Conservation (phyloP, 2,113 vertebrate species). For the Gyps fulvus region DNA sequence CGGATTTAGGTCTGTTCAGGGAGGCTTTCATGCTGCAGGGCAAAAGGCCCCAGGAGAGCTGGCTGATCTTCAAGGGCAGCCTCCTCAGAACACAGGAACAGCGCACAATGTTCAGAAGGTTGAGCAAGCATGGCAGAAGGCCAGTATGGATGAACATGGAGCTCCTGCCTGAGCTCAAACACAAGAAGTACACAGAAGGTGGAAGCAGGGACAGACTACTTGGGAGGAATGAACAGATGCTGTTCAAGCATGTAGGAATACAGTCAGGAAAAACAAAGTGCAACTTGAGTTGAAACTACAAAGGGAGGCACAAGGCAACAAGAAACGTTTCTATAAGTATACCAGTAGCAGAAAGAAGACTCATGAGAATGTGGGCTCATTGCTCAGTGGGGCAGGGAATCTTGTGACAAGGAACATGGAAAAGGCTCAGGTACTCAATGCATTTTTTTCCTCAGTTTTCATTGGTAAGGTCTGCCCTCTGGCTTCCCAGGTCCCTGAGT, state of each 20-base stretch:
- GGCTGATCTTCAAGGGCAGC: slow-evolving; percentile 52
- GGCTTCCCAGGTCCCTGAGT: not conserved
- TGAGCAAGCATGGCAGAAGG: slow-evolving; percentile 30
- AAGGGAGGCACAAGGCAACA: not conserved
- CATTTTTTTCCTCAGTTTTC: not conserved
- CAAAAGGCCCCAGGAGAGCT: slow-evolving; percentile 44
- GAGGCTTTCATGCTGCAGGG: slow-evolving; percentile 26
- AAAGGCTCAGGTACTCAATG: not conserved
- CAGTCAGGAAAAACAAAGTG: not conserved
- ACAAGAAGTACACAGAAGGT: slow-evolving; percentile 18
- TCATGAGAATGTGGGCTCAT: not conserved
- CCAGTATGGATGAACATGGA: slow-evolving; percentile 34
- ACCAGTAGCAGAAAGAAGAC: not conserved
- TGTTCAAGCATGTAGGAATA: not conserved
- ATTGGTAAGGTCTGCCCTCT: not conserved
- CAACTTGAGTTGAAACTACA: not conserved
- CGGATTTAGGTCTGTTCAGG: slow-evolving; percentile 20
- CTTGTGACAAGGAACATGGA: not conserved
- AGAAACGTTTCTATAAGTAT: not conserved
- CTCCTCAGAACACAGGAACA: slow-evolving; percentile 27
- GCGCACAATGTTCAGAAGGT: slow-evolving; percentile 12
- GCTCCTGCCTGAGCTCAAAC: slow-evolving; percentile 13
- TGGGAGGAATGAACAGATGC: not conserved
- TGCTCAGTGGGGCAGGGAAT: not conserved
- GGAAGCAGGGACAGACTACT: slow-evolving; percentile 3